Evolutionary conservation across 2,797 vertebrate species (phyloP).

Genomic region (Xyrichtys novacula): DNA sequence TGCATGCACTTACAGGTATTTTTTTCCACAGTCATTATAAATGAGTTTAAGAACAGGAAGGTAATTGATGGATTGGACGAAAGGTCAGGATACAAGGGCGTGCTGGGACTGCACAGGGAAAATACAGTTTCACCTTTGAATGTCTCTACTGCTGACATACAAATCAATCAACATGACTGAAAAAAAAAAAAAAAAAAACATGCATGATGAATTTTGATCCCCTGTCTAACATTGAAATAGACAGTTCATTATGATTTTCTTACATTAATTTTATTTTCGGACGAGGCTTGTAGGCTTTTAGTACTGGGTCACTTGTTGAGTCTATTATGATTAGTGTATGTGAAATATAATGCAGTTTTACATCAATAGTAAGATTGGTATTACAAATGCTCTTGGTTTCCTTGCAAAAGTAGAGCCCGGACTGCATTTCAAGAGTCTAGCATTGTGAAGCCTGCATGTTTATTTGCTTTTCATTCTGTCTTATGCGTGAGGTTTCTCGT

Average conservation of each 20-base stretch:
- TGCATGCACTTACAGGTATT: constrained; percentile 6
- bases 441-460: not conserved
- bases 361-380: constrained; percentile 4
- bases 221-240: constrained; percentile 13
- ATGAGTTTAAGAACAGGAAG: constrained; percentile 59
- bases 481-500: constrained; percentile 27
- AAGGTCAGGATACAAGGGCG: constrained; percentile 76
- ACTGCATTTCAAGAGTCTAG: not conserved
- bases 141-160: constrained; percentile 60
- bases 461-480: constrained; percentile 18
- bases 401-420: not conserved
- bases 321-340: constrained; percentile 4
- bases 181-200: constrained; percentile 50
- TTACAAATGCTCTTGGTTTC: not conserved
- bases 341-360: constrained; percentile 5
- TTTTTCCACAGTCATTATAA: constrained; percentile 45
- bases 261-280: constrained; percentile 14
- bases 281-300: not conserved
- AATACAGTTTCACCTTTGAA: constrained; percentile 66
- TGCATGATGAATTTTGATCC: constrained; percentile 49
- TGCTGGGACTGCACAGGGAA: constrained; percentile 59
- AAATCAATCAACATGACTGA: constrained; percentile 71
- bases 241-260: constrained; percentile 26
- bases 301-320: constrained; percentile 6
- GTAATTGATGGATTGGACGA: constrained; percentile 75